phyloP scores from a whole-genome alignment of 2,888 invertebrate genomes.

The Litoditis marina region DNA sequence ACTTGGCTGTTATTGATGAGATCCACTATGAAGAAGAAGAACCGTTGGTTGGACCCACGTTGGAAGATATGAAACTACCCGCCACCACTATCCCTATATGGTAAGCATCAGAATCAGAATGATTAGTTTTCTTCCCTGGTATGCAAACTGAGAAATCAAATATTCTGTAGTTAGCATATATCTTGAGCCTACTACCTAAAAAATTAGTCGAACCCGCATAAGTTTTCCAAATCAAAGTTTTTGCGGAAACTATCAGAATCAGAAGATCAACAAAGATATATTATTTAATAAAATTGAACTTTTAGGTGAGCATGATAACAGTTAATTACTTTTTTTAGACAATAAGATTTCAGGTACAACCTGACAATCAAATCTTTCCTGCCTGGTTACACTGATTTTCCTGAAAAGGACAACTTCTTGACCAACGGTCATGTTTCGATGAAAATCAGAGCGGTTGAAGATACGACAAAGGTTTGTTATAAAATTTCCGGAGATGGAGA shows the following conservation, averaged over 20 bases:
- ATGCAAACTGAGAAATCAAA: no score
- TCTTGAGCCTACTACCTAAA: no score
- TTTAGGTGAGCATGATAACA: no score
- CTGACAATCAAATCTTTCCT: conserved; percentile 9
- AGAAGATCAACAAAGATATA: no score
- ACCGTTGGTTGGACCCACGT: background rate
- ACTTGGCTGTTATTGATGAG: background rate
- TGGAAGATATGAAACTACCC: conserved; percentile 7
- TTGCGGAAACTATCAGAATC: background rate
- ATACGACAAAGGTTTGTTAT: conserved; percentile 28
- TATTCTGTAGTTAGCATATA: no score
- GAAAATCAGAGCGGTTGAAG: conserved; percentile 23
- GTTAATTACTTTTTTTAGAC: no score
- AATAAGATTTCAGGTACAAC: conserved; percentile 9
- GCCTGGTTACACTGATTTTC: conserved; percentile 8
- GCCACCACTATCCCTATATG: background rate
- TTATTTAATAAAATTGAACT: no score
- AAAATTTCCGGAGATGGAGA: no score
- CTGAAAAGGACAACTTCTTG: conserved; percentile 6
- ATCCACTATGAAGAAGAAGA: conserved; percentile 3
- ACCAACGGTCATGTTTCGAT: conserved; percentile 26
- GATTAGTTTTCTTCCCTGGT: no score
- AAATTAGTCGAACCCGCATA: no score
- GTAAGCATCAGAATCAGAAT: no score
- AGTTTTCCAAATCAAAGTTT: no score